Conservation (phyloP, 53 echinoderm and acorn worm genomes). For the Apostichopus leukothele region DNA sequence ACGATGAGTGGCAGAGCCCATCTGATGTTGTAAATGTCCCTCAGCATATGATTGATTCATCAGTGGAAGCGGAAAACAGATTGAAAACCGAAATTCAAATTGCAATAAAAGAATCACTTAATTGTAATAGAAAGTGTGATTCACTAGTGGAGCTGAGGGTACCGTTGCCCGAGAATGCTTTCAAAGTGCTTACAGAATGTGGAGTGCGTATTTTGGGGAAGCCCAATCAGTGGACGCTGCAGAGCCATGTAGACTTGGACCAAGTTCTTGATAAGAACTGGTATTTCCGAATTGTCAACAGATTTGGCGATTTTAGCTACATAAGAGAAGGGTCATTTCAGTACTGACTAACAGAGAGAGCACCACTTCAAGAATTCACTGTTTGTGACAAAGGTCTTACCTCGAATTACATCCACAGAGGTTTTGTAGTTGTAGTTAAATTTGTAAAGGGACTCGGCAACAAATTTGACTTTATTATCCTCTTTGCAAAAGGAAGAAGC, state of each 20-base stretch:
- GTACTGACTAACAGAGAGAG: constrained; percentile 15
- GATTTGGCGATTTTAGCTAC: constrained; percentile 21
- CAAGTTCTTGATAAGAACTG: neutral
- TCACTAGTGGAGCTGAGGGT: constrained; percentile 4
- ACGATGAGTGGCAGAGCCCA: constrained; percentile 30
- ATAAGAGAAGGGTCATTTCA: neutral
- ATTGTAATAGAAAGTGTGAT: constrained; percentile 35
- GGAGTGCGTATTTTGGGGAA: neutral
- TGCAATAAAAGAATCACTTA: constrained; percentile 32
- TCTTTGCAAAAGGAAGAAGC: neutral
- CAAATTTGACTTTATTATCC: neutral
- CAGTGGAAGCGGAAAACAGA: constrained; percentile 33
- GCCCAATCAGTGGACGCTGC: neutral
- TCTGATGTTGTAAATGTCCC: constrained; percentile 30
- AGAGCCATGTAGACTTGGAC: neutral
- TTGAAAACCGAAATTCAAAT: constrained; percentile 19
- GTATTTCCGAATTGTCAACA: constrained; percentile 28
- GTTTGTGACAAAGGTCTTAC: constrained; percentile 5
- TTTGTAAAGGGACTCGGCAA: neutral
- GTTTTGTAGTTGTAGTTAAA: neutral
- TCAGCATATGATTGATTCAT: neutral
- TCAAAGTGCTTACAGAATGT: constrained; percentile 10
- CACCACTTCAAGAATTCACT: constrained; percentile 21
- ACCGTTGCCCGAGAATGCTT: neutral
- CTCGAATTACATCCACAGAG: constrained; percentile 18